Evolutionary conservation across 2,797 vertebrate species (phyloP), one percentile per base, ranked within the genome.

Genomic region (Leptatherina wallacei): DNA sequence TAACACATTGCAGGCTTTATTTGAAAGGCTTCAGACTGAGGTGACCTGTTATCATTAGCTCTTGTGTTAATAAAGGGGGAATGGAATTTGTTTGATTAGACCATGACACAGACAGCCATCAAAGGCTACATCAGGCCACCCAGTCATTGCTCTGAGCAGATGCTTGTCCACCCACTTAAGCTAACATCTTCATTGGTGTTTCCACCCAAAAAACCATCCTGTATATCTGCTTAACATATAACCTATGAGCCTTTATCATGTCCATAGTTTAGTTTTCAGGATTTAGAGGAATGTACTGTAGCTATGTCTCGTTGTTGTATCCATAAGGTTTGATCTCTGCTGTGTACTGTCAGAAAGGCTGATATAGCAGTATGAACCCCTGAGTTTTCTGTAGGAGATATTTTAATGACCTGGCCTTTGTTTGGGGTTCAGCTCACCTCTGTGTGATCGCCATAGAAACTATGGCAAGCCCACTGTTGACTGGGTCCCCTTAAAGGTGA

Each of bases 391-490:
- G 90, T 88, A 90, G 90, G 93, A 95, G 86, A 92, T 92, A 91
- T 94, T 95, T 95, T 95, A 95, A 95, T 94, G 93, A 95, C 91
- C 71, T 75, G 55, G 72, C 80, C 89, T 94, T 93, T 91, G 91
- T 95, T 91, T 91, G 89, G 91, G 87, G 81, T 86, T 89, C 85
- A 66, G 75, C 78, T 81, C 83, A 71, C 90, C 85, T 88, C 73
- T 70, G 78, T 85, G 90, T 77, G 75, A 82, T 88, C 77, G 44
- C 82, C 83, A 71, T 75, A 69, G 84, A 70, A 68, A 84, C 80
- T 70, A 67, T 65, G 71, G 75, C 40, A 61, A 83, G 84, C 73
- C 65, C 18, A 22, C 24, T 51, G 75, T 91, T 91, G 92, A 92
- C 92, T 93, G 88, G 88, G 80, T 85, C 79, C 80, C 84, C 90